Base-by-base conservation (phyloP, 1,140 invertebrate genomes). In the Hyles vespertilio region DNA sequence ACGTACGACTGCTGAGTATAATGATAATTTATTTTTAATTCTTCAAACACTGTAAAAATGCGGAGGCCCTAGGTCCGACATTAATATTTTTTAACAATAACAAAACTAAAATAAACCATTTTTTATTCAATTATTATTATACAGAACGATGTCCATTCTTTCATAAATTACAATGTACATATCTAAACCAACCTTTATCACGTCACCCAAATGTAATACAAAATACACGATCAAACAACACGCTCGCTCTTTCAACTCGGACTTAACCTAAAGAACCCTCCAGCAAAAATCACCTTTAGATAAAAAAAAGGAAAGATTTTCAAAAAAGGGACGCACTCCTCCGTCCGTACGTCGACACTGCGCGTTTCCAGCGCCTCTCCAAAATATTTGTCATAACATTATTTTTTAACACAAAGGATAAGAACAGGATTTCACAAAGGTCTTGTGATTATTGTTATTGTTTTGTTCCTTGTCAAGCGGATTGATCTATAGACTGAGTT, bases 271-370 rank as follows among this genome's bases (percentile, higher is more conserved):
- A 7, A 46, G 40, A 40, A 63, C 56, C 56, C 60, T 59, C 58
- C 52, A 56, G 49, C 61, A 50, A 65, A 65, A 66, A 66, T 66
- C 67, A 69, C 63, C 63, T 69, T 61, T 55, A 66, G 63, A 61
- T 66, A 69, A 69, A 69, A 22, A 22, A 69, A 61, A 61, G 62
- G 61, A 47, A 48, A 66, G 62, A 61, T 61, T 65, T 56, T 32
- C 40, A 48, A 63, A 66, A 69, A 58, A 56, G 60, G 58, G 11
- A 11, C 47, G 34, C 57, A 40, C 43, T 52, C 22, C 49, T 56
- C 51, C 8, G 54, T 44, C 36, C 58, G 55, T 57, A 63, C 57
- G 52, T 54, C 56, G 56, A 59, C 57, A 59, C 56, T 59, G 57
- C 61, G 54, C 61, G 59, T 53, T 64, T 53, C 32, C 43, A 56